Percentiles rank a stretch among this genome's conserved stretches.
Evolutionary conservation across 2,888 invertebrate species (phyloP).

Genomic region (Arctia plantaginis): DNA sequence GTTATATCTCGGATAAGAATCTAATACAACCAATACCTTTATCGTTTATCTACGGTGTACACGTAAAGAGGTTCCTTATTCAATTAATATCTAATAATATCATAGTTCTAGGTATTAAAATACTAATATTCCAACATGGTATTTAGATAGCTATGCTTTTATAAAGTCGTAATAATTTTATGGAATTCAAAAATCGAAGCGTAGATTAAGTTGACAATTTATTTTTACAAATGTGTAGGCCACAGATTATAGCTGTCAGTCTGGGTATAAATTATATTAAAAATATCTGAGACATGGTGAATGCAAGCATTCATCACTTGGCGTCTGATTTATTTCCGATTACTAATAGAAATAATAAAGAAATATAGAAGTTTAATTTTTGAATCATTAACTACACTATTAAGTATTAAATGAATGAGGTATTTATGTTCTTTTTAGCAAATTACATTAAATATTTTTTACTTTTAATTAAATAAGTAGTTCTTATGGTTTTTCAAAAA

Average conservation of each 20-base stretch:
- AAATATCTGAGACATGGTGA: conserved; percentile 10
- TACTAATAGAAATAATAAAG: background rate
- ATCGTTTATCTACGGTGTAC: conserved; percentile 19
- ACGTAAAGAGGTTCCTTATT: background rate
- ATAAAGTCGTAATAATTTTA: conserved; percentile 1
- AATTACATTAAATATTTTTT: background rate
- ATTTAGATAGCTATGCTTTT: background rate
- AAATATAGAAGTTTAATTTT: background rate
- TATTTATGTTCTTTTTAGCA: background rate
- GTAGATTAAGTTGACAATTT: conserved; percentile 29
- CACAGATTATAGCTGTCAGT: conserved; percentile 33
- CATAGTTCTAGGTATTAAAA: background rate
- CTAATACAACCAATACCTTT: conserved; percentile 23
- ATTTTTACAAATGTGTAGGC: conserved; percentile 16
- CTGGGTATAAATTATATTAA: conserved; percentile 16
- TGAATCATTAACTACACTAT: background rate
- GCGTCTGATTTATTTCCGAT: conserved; percentile 23
- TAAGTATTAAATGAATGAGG: background rate
- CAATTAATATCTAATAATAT: background rate
- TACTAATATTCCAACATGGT: background rate
- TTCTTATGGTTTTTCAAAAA: background rate
- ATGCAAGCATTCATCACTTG: conserved; percentile 16
- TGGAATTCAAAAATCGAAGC: conserved; percentile 2
- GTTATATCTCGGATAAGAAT: conserved; percentile 37
- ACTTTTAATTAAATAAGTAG: background rate